A percentile compares a stretch with the other conserved stretches of the same genome.
Conservation (phyloP, 2,888 invertebrate genomes). For the Drosophila affinis region DNA sequence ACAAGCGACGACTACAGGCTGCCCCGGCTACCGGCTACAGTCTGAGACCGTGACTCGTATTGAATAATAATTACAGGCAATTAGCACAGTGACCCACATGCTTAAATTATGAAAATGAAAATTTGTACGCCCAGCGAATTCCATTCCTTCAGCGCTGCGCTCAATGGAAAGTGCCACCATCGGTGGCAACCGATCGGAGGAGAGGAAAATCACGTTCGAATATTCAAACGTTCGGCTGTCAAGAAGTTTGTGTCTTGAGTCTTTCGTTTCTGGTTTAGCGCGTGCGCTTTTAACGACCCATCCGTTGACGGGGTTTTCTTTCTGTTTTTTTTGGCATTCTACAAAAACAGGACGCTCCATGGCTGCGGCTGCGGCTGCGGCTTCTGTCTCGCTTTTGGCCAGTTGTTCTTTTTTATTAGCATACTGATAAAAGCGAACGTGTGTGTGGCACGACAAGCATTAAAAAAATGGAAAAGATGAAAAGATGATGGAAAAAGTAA, state of each 20-base stretch:
- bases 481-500: slow-evolving; percentile 55
- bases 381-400: slow-evolving; percentile 6
- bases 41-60: slow-evolving; percentile 49
- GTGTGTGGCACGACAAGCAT: slow-evolving; percentile 22
- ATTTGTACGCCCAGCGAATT: slow-evolving; percentile 37
- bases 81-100: slow-evolving; percentile 72
- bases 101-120: slow-evolving; percentile 53
- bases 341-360: slow-evolving; percentile 31
- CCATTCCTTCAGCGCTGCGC: slow-evolving; percentile 18
- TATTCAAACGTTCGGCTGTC: slow-evolving; percentile 19
- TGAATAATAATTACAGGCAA: slow-evolving; percentile 75
- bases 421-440: slow-evolving; percentile 54
- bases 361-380: slow-evolving; percentile 3
- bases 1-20: slow-evolving; percentile 30
- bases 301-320: slow-evolving; percentile 17
- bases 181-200: slow-evolving; percentile 14
- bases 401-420: slow-evolving; percentile 47
- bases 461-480: background rate
- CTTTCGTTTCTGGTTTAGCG: slow-evolving; percentile 50
- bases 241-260: slow-evolving; percentile 62
- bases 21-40: too few species aligned
- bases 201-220: slow-evolving; percentile 33
- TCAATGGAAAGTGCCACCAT: slow-evolving; percentile 43
- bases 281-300: slow-evolving; percentile 31
- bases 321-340: slow-evolving; percentile 13